Evolutionary conservation across 2,888 invertebrate genomes (phyloP).

Genomic region (Bhutanitis thaidina): DNA sequence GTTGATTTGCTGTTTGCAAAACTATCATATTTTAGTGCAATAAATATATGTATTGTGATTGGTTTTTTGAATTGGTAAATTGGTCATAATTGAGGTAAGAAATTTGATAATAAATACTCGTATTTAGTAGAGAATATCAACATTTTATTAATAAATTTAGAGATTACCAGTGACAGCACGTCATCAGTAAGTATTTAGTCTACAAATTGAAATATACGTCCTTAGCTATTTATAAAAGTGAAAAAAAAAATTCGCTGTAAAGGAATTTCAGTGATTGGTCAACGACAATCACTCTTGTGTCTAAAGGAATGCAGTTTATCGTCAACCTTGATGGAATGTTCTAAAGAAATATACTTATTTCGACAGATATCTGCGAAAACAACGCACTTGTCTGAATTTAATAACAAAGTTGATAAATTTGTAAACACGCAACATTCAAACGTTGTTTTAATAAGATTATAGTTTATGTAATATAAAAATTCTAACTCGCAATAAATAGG

Average conservation of each 20-base stretch:
- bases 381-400: neutral
- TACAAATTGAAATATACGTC: too few species aligned
- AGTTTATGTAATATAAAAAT: too few species aligned
- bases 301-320: slow-evolving; percentile 5
- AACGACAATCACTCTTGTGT: neutral
- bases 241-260: too few species aligned
- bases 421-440: too few species aligned
- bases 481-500: too few species aligned
- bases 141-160: too few species aligned
- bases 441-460: too few species aligned
- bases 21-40: neutral
- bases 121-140: too few species aligned
- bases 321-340: slow-evolving; percentile 4
- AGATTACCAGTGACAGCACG: too few species aligned
- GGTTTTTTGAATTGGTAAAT: neutral
- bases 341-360: slow-evolving; percentile 4
- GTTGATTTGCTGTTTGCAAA: neutral
- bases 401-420: slow-evolving; percentile 3
- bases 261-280: too few species aligned
- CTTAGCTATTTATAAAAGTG: too few species aligned
- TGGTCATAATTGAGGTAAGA: neutral
- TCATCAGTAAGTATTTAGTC: too few species aligned
- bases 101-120: neutral
- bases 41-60: neutral
- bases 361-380: neutral